Percentiles rank a stretch among this genome's conserved stretches.
Conservation (phyloP, 2,797 vertebrate genomes). For the Danio albolineatus region DNA sequence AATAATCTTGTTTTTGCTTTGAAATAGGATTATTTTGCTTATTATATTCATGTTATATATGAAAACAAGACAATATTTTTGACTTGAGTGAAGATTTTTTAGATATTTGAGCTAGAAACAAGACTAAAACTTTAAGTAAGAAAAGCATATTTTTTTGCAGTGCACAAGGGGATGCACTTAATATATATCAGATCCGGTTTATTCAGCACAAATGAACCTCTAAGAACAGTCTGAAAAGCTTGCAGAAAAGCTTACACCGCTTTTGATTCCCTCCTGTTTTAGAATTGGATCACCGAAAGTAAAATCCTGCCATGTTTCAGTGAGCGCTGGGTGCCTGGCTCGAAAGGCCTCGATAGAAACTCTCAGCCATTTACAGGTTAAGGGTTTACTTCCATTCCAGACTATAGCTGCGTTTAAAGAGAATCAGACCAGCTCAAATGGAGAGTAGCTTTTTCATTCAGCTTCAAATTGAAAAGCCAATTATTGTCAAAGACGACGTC, state of each 20-base stretch:
- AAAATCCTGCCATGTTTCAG: background rate
- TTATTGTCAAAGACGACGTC: slow-evolving; percentile 50
- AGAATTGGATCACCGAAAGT: background rate
- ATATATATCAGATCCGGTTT: background rate
- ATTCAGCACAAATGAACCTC: background rate
- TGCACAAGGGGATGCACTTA: background rate
- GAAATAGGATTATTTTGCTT: too few species aligned
- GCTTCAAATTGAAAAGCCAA: slow-evolving; percentile 45
- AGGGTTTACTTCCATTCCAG: slow-evolving; percentile 18
- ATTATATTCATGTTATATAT: too few species aligned
- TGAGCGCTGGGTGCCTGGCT: background rate
- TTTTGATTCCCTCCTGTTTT: background rate
- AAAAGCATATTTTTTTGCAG: too few species aligned
- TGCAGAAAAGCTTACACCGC: background rate
- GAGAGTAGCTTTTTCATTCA: slow-evolving; percentile 20
- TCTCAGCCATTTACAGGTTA: slow-evolving; percentile 18
- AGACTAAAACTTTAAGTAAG: too few species aligned
- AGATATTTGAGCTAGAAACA: too few species aligned
- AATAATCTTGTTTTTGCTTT: too few species aligned
- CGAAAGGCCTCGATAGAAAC: background rate
- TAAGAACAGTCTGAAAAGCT: background rate
- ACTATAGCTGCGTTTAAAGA: slow-evolving; percentile 13
- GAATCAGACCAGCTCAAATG: slow-evolving; percentile 3
- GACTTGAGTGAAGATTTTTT: too few species aligned
- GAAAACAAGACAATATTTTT: too few species aligned